Evolutionary conservation across 92 coral and sea anemone genomes (phyloP).

Genomic region (Bergia sp.): DNA sequence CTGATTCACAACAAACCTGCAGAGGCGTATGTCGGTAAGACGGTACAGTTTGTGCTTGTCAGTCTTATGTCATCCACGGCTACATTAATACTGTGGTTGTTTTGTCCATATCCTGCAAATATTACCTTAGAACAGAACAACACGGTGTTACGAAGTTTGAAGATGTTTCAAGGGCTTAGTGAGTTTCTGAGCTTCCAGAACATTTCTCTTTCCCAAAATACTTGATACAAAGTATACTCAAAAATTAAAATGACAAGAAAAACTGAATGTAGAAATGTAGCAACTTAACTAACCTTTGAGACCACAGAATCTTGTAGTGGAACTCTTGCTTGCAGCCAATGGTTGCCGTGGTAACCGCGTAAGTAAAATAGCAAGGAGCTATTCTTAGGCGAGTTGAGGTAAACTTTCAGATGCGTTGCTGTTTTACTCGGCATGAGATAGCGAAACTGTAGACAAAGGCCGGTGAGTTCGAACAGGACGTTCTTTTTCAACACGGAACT

Average conservation of each 20-base stretch:
- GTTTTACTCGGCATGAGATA: slow-evolving; percentile 52
- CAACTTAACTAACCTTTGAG: slow-evolving; percentile 44
- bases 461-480: slow-evolving; percentile 5
- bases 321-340: slow-evolving; percentile 59
- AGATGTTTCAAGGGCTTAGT: too few species aligned
- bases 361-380: slow-evolving; percentile 51
- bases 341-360: slow-evolving; percentile 67
- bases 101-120: slow-evolving; percentile 49
- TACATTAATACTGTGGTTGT: slow-evolving; percentile 42
- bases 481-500: slow-evolving; percentile 14
- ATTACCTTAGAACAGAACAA: slow-evolving; percentile 37
- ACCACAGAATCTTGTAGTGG: slow-evolving; percentile 40
- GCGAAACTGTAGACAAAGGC: slow-evolving; percentile 58
- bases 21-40: slow-evolving; percentile 49
- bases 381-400: slow-evolving; percentile 3
- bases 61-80: slow-evolving; percentile 63
- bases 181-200: neutral
- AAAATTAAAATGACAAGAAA: neutral
- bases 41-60: slow-evolving; percentile 41
- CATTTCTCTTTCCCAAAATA: neutral
- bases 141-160: neutral
- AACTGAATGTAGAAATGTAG: too few species aligned
- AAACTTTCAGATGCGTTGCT: slow-evolving; percentile 47
- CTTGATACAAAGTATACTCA: neutral
- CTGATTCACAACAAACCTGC: slow-evolving; percentile 51